A percentile compares a stretch with the other conserved stretches of the same genome.
Evolutionary conservation across 2,797 vertebrate genomes (phyloP).

Genomic region (Paedocypris micromegethes): DNA sequence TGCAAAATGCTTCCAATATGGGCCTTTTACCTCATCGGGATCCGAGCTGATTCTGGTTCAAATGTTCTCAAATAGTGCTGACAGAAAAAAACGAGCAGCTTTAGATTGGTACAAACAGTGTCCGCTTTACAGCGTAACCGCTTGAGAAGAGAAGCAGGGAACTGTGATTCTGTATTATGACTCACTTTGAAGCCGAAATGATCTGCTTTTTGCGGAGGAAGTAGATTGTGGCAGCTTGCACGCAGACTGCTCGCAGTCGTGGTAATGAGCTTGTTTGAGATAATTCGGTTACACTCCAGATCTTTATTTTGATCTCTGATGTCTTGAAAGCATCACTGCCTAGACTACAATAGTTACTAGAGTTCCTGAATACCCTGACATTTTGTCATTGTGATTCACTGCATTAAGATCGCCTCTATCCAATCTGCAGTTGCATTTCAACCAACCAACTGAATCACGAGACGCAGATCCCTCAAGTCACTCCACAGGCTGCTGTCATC

Average conservation of each 20-base stretch:
- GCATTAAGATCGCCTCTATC: background rate
- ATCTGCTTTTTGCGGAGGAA: constrained; percentile 53
- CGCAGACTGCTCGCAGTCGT: constrained; percentile 57
- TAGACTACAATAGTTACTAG: too few relatives aligned
- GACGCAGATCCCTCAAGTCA: background rate
- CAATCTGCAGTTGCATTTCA: too few relatives aligned
- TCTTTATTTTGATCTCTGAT: constrained; percentile 31
- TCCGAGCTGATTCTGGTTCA: constrained; percentile 56
- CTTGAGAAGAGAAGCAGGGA: constrained; percentile 49
- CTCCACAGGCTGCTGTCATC: background rate
- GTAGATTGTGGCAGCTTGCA: constrained; percentile 37
- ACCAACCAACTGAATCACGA: background rate
- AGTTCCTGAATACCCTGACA: too few relatives aligned
- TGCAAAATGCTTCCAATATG: constrained; percentile 4
- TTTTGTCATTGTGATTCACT: background rate
- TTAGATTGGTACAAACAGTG: constrained; percentile 72
- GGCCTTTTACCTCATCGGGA: constrained; percentile 22
- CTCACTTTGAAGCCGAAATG: constrained; percentile 63
- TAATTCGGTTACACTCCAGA: background rate
- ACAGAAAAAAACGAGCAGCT: constrained; percentile 68
- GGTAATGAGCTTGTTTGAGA: constrained; percentile 57
- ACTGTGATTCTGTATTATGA: constrained; percentile 60
- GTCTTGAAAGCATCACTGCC: too few relatives aligned
- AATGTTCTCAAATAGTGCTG: constrained; percentile 67
- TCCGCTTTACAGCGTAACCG: constrained; percentile 71